Conservation (phyloP, 2,797 vertebrate species). For the Neomorphus geoffroyi region DNA sequence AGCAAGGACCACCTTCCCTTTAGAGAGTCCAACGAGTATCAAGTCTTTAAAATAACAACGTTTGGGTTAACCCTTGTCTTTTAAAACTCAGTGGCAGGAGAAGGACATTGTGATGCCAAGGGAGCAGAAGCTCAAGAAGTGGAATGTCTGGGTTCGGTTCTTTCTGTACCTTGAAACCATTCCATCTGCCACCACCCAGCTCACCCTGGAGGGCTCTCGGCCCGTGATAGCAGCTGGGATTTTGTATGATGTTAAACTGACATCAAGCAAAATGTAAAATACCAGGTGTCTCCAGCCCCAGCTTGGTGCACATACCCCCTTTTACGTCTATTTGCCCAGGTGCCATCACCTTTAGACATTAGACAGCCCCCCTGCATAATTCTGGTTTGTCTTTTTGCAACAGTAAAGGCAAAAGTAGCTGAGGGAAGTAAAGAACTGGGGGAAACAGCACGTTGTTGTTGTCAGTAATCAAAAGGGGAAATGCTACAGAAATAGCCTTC, state of each 20-base stretch:
- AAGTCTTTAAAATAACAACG: neutral
- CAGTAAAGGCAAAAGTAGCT: neutral
- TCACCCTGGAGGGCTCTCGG: neutral
- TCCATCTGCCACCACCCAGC: neutral
- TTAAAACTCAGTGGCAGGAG: neutral
- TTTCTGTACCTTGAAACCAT: neutral
- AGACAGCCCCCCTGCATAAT: neutral
- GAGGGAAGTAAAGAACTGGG: neutral
- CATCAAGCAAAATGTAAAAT: neutral
- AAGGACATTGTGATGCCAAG: neutral
- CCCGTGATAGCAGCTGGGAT: neutral
- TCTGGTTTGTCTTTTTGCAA: neutral
- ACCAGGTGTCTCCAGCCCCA: neutral
- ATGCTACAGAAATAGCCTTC: neutral
- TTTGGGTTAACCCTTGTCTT: neutral
- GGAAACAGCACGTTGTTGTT: neutral
- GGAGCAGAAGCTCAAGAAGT: neutral
- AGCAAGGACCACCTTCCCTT: neutral
- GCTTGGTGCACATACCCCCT: neutral
- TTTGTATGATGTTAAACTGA: neutral
- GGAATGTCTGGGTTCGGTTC: neutral
- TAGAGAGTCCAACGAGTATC: neutral
- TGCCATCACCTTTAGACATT: neutral
- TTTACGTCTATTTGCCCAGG: neutral
- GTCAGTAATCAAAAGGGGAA: neutral